A percentile compares a stretch with the other conserved stretches of the same genome.
Evolutionary conservation across 2,113 vertebrate species (phyloP).

Genomic region (Eretmochelys imbricata): DNA sequence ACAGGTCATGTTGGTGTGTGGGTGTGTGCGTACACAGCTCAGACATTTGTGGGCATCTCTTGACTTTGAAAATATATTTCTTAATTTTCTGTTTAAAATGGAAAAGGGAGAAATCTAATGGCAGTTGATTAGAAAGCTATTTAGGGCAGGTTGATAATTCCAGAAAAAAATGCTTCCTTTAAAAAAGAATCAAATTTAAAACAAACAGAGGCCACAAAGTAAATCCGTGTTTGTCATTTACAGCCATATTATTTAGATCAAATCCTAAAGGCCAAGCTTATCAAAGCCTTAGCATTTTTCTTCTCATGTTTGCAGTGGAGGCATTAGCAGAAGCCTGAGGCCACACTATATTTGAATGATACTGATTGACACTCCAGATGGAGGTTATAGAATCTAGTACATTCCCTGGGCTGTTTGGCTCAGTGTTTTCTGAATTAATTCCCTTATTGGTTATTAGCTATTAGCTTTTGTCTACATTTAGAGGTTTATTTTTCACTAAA

Average conservation of each 20-base stretch:
- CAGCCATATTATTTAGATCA: constrained; percentile 16
- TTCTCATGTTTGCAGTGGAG: background rate
- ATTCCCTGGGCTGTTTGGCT: background rate
- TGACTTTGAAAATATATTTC: background rate
- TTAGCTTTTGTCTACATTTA: background rate
- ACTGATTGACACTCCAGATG: constrained; percentile 40
- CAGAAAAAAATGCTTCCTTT: background rate
- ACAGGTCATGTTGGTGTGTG: background rate
- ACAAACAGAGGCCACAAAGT: background rate
- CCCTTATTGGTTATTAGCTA: background rate
- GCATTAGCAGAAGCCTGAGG: background rate
- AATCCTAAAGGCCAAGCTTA: background rate
- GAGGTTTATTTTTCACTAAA: background rate
- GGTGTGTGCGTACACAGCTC: background rate
- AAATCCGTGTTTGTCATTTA: background rate
- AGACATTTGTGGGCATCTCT: background rate
- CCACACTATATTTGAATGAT: constrained; percentile 21
- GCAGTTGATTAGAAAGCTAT: background rate
- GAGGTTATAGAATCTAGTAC: background rate
- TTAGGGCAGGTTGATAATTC: background rate
- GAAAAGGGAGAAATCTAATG: background rate
- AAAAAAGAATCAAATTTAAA: background rate
- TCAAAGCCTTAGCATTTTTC: background rate
- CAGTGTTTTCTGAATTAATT: background rate
- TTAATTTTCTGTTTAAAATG: background rate